phyloP scores from a whole-genome alignment of 2,113 vertebrate genomes.

The Elachura formosa region DNA sequence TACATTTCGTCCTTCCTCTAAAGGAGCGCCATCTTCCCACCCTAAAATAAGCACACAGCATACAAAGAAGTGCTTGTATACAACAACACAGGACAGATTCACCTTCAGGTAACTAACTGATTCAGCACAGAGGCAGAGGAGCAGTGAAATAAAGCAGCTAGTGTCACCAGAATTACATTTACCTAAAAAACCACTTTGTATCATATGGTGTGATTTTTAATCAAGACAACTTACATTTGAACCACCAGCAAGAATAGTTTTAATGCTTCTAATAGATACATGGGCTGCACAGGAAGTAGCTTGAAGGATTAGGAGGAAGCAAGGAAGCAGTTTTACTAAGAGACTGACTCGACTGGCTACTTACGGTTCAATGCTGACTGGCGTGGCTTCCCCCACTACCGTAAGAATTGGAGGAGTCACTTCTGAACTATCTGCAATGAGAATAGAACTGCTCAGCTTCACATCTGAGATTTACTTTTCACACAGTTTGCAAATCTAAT shows the following conservation, averaged over 20 bases:
- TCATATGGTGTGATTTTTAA: neutral
- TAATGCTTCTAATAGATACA: neutral
- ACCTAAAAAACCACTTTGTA: neutral
- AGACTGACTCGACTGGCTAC: constrained; percentile 50
- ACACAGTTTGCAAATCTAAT: neutral
- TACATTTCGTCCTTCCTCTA: neutral
- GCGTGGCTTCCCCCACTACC: constrained; percentile 89
- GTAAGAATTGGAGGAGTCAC: constrained; percentile 91
- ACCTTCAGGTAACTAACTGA: neutral
- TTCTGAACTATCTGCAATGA: constrained; percentile 85
- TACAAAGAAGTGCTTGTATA: neutral
- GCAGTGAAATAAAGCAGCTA: neutral
- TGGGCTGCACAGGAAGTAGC: neutral
- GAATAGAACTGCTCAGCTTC: neutral
- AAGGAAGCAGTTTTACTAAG: neutral
- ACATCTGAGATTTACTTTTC: neutral
- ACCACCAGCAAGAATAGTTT: neutral
- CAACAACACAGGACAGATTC: neutral
- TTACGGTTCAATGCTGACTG: constrained; percentile 98
- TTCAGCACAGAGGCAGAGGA: neutral
- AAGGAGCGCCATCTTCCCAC: neutral
- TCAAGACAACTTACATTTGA: neutral
- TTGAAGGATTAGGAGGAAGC: neutral
- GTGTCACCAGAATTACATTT: neutral
- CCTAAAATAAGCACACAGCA: neutral